Evolutionary conservation across 1,140 invertebrate species (phyloP).

Genomic region (Apis laboriosa): DNA sequence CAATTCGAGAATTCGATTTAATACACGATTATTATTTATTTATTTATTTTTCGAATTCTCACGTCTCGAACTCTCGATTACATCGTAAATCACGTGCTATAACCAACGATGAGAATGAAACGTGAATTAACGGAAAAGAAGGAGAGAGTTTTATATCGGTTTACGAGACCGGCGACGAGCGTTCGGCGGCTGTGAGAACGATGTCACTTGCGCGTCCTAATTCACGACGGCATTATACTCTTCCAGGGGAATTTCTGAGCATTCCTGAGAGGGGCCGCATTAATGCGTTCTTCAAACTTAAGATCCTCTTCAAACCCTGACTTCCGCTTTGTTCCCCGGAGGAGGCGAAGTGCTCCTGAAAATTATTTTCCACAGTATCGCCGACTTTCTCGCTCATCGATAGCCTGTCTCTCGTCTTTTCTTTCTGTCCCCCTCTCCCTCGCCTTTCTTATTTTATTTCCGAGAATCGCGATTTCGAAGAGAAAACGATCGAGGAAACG

Average conservation of each 20-base stretch:
- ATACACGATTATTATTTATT: no score
- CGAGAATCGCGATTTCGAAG: no score
- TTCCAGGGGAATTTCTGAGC: conserved; percentile 40
- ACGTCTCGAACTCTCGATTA: no score
- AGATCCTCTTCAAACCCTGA: conserved; percentile 36
- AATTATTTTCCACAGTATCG: conserved; percentile 31
- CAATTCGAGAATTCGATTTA: no score
- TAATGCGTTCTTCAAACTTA: conserved; percentile 46
- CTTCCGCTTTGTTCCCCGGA: conserved; percentile 34
- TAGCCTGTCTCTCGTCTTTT: background rate
- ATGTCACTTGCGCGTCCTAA: conserved; percentile 37
- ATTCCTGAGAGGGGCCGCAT: conserved; percentile 21
- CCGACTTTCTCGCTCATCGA: background rate
- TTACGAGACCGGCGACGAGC: background rate
- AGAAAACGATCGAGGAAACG: no score
- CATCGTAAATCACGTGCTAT: no score
- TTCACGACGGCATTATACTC: conserved; percentile 34
- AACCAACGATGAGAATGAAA: no score
- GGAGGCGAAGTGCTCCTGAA: conserved; percentile 13
- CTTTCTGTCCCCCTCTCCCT: background rate
- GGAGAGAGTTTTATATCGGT: background rate
- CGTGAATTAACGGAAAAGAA: background rate
- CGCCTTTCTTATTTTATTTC: background rate
- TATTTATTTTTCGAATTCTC: no score
- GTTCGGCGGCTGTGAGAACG: conserved; percentile 8